Base-by-base conservation (phyloP, 2,888 invertebrate genomes). In the Mythimna loreyi region DNA sequence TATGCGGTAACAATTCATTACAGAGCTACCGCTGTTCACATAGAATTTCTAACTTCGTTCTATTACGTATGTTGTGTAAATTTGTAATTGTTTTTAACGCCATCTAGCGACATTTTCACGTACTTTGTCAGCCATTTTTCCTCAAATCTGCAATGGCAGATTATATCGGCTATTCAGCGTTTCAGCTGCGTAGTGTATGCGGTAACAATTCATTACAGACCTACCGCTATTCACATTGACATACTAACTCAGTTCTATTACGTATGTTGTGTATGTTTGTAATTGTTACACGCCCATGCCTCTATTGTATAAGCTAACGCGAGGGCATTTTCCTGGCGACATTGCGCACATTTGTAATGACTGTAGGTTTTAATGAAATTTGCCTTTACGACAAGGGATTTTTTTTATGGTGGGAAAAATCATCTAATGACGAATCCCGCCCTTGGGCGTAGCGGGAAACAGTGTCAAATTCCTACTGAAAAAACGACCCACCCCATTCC, bases 181-280 rank as follows among this genome's bases (percentile, higher is more conserved):
- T 55, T 33, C 59, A 63, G 55, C 53, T 60, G 67, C 60, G 47
- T 21, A 3, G 71, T 43, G 23, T 58, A 40, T 78, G 63, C 77
- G 52, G 58, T 80, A 81, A 69, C 78, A 53, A 84, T 74, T 56
- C 47, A 74, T 60, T 81, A 60, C 63, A 43, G 50, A 59, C 52
- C 13, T 52, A 57, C 52, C 9, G 47, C 52, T 66, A 70, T 70
- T 70, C 74, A 84, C 82, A 73, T 80, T 82, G 82, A 84, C 82
- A 84, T 43, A 82, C 62, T 84, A 73, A 58, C 82, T 82, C 56
- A 75, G 70, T 68, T 71, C 50, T 56, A 56, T 65, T 67, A 67
- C 71, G 60, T 57, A 49, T 59, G 62, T 64, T 65, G 49, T 52
- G 64, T 65, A 36, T 66, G 52, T 33, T 47, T 55, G 33, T 64